These are phyloP conservation scores for Anser cygnoides DNA, from an alignment of 2,113 vertebrate species.

Conservation along the genomic window DNA sequence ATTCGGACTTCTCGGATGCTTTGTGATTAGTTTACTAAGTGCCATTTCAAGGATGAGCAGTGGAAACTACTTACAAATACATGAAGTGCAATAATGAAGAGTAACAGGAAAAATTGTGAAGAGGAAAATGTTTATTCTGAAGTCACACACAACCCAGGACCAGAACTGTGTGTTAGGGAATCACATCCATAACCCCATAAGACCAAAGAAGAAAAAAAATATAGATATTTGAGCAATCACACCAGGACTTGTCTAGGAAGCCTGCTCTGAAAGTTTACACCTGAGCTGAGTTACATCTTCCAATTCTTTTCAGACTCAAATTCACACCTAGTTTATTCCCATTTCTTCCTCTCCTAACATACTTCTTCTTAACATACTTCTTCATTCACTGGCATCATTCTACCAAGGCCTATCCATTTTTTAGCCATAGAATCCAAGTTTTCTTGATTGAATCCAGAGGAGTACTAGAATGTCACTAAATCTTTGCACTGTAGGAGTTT, in stretches of 20 bases:
- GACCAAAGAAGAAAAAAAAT: not conserved
- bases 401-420: not conserved
- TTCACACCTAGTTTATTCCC: not conserved
- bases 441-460: not conserved
- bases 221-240: accelerated
- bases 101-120: not conserved
- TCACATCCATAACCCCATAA: not conserved
- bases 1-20: accelerated
- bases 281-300: not conserved
- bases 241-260: not conserved
- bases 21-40: not conserved
- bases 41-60: not conserved
- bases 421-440: not conserved
- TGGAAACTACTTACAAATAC: not conserved
- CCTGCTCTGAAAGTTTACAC: not conserved
- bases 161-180: not conserved
- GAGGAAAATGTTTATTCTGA: not conserved
- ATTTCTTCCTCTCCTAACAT: not conserved
- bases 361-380: not conserved
- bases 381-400: not conserved
- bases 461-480: not conserved
- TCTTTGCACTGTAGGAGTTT: not conserved
- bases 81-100: not conserved
- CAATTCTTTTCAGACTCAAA: not conserved
- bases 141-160: not conserved